Evolutionary conservation across 2,797 vertebrate species (phyloP).

Genomic region (Crossoptilon crossoptilon): DNA sequence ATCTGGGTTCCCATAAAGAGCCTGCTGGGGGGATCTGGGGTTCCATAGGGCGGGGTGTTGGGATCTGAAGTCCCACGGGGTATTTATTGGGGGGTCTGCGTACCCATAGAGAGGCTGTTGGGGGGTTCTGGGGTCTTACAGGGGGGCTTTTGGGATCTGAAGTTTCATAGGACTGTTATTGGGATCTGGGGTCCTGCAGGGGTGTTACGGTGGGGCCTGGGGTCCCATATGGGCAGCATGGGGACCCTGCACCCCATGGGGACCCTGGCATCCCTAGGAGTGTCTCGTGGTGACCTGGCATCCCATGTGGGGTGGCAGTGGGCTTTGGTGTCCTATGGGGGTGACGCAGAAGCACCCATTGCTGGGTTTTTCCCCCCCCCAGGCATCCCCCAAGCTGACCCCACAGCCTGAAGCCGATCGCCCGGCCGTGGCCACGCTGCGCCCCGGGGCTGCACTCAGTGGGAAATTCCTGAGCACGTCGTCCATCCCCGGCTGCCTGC

Average conservation of each 20-base stretch:
- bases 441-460: slow-evolving; percentile 87
- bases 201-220: neutral
- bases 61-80: too few relatives aligned
- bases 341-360: too few relatives aligned
- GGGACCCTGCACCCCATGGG: neutral
- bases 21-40: too few relatives aligned
- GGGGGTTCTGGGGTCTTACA: too few relatives aligned
- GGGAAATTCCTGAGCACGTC: slow-evolving; percentile 94
- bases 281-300: neutral
- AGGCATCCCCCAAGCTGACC: slow-evolving; percentile 89
- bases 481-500: slow-evolving; percentile 87
- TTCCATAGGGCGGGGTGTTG: too few relatives aligned
- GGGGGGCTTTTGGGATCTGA: too few relatives aligned
- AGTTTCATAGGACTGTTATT: too few relatives aligned
- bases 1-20: too few relatives aligned
- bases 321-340: too few relatives aligned
- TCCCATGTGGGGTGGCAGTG: neutral
- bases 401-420: slow-evolving; percentile 91
- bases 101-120: too few relatives aligned
- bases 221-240: neutral
- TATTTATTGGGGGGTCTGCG: too few relatives aligned
- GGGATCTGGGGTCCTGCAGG: neutral
- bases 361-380: neutral
- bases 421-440: slow-evolving; percentile 88
- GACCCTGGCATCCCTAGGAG: too few relatives aligned